A percentile compares a stretch with the other conserved stretches of the same genome.
Conservation (phyloP, 64 coral and sea anemone species). For the Anthopleura sola region DNA sequence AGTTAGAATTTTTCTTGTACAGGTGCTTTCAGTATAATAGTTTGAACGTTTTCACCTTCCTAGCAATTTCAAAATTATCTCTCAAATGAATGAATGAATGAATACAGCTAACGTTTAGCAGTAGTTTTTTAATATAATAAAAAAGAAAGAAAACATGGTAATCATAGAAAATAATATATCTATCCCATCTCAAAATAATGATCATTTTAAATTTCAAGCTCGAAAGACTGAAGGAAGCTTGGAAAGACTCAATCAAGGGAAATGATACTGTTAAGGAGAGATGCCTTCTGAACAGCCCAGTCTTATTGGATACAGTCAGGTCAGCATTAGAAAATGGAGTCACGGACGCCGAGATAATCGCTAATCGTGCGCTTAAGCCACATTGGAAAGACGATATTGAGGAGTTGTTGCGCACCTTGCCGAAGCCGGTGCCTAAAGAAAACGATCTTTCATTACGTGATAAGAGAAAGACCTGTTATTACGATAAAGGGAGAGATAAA, state of each 20-base stretch:
- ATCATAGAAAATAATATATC: too few relatives aligned
- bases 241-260: background rate
- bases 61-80: too few relatives aligned
- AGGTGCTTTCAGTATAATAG: too few relatives aligned
- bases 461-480: too few relatives aligned
- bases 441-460: too few relatives aligned
- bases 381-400: background rate
- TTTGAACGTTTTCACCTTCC: too few relatives aligned
- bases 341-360: background rate
- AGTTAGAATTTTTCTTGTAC: too few relatives aligned
- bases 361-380: background rate
- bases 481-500: too few relatives aligned
- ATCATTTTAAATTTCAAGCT: background rate
- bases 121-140: too few relatives aligned
- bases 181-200: background rate
- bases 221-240: background rate
- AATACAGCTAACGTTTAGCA: too few relatives aligned
- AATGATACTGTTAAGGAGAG: background rate
- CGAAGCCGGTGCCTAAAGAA: background rate
- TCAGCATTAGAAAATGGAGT: background rate
- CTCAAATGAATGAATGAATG: too few relatives aligned
- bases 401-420: background rate
- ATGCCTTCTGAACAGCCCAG: background rate
- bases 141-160: too few relatives aligned
- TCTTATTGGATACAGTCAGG: background rate